Percentiles rank a stretch among this genome's conserved stretches.
phyloP scores from a whole-genome alignment of 2,888 invertebrate species.

The Notodonta dromedarius region DNA sequence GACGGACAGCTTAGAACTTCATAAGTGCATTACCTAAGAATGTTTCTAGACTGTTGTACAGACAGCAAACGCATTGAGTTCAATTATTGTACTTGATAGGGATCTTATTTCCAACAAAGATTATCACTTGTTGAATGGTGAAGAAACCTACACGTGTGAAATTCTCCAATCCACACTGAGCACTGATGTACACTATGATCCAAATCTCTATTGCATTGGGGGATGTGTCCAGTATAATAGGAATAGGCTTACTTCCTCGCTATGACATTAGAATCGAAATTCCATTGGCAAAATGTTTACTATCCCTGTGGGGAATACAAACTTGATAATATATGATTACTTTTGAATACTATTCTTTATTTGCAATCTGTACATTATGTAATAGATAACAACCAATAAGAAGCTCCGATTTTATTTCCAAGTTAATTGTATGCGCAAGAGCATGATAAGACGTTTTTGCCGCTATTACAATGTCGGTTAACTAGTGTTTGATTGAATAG shows the following conservation, averaged over 20 bases:
- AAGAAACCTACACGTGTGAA: no score
- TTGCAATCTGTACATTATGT: background rate
- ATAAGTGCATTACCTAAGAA: background rate
- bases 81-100: no score
- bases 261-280: no score
- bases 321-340: background rate
- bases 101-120: no score
- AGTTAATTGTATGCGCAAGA: constrained; percentile 1
- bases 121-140: no score
- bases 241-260: no score
- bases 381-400: background rate
- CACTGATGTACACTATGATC: no score
- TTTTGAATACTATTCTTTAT: background rate
- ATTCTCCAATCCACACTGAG: no score
- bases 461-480: background rate
- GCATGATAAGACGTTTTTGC: constrained; percentile 1
- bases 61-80: background rate
- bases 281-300: no score
- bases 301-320: background rate
- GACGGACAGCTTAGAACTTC: constrained; percentile 23
- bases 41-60: background rate
- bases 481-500: background rate
- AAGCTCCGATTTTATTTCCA: background rate
- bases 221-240: no score
- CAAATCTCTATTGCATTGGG: no score